These are phyloP conservation scores for Eolophus roseicapilla DNA, from an alignment of 2,113 vertebrate species.

Conservation along the genomic window DNA sequence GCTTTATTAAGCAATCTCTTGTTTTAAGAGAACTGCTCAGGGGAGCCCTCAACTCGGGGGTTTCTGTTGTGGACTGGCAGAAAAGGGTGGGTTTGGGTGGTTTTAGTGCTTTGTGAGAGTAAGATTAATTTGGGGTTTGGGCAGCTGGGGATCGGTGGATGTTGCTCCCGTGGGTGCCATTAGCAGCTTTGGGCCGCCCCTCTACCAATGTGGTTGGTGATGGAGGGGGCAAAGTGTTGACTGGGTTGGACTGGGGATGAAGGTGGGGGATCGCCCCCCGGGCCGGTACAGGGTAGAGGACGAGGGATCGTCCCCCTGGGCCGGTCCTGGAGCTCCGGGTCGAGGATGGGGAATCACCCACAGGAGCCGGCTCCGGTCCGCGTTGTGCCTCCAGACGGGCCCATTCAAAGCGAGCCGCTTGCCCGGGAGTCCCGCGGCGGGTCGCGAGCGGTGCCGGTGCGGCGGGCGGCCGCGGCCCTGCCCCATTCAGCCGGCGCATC, in stretches of 20 bases:
- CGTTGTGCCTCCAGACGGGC: background rate
- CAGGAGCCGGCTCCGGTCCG: background rate
- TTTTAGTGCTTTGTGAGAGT: background rate
- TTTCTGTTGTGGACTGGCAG: background rate
- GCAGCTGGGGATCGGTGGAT: background rate
- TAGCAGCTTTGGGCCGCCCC: background rate
- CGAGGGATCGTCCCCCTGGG: too few species aligned
- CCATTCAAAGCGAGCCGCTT: fast-evolving
- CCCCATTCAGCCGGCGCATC: background rate
- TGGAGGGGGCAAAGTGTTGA: background rate
- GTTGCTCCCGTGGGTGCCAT: background rate
- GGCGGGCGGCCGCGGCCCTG: background rate
- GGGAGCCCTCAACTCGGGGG: background rate
- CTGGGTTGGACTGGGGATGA: background rate
- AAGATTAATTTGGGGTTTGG: background rate
- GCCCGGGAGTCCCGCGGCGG: background rate
- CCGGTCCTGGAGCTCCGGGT: background rate
- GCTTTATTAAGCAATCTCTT: constrained; percentile 11
- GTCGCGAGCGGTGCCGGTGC: background rate
- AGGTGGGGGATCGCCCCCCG: background rate
- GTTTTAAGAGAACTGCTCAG: background rate
- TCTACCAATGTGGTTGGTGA: background rate
- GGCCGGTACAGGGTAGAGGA: background rate
- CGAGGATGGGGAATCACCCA: too few species aligned
- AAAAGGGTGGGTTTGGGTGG: background rate